These are phyloP conservation scores for Sylvietta virens DNA, from an alignment of 2,113 vertebrate genomes.

Conservation along the genomic window DNA sequence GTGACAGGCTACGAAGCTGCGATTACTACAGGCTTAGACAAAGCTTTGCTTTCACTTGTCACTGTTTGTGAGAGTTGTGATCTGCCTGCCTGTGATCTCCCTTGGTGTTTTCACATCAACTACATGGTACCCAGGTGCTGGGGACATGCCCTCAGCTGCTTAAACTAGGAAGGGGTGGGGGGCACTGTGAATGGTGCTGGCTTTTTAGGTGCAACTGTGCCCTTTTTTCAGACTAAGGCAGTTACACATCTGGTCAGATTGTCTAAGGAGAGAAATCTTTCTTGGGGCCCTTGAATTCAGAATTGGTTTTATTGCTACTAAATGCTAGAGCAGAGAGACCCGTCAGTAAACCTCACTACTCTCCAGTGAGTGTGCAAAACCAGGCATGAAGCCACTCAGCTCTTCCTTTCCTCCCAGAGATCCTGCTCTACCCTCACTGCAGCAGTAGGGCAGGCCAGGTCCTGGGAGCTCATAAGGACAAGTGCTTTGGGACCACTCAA, in stretches of 20 bases:
- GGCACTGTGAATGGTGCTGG: not conserved
- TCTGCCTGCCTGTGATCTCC: not conserved
- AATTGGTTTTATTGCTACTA: not conserved
- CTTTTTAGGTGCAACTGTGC: not conserved
- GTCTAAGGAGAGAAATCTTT: not conserved
- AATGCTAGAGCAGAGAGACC: not conserved
- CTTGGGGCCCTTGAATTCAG: not conserved
- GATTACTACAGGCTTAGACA: fast-evolving
- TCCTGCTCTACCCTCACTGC: not conserved
- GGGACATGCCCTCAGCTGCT: not conserved
- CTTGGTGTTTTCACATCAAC: not conserved
- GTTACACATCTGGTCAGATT: not conserved
- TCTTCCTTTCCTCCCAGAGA: not conserved
- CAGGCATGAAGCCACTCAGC: not conserved
- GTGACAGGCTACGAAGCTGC: not conserved
- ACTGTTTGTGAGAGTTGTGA: not conserved
- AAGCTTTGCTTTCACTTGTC: not conserved
- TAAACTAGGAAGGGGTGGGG: not conserved
- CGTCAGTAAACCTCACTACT: not conserved
- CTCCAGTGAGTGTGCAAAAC: not conserved
- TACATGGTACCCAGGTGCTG: fast-evolving
- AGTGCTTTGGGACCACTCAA: not conserved
- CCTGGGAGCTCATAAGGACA: not conserved
- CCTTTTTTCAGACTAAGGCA: not conserved
- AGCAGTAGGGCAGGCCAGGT: not conserved